These are phyloP conservation scores for Oenanthe melanoleuca DNA, from an alignment of 2,113 vertebrate genomes.

Conservation along the genomic window DNA sequence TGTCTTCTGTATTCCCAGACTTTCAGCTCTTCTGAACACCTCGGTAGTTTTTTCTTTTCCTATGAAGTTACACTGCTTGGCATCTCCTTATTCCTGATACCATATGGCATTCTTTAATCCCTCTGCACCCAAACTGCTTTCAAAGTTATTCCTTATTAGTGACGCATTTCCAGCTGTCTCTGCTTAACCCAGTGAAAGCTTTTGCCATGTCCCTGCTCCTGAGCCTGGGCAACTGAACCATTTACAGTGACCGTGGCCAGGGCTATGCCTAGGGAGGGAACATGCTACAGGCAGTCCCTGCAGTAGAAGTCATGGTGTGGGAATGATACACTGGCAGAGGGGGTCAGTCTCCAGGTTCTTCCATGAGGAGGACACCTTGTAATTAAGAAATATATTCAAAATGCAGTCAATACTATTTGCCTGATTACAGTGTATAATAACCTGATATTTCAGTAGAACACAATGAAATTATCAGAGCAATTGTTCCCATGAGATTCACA, in stretches of 20 bases:
- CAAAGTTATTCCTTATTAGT: conserved; percentile 30
- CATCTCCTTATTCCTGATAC: conserved; percentile 17
- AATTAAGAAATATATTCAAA: neutral
- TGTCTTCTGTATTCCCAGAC: conserved; percentile 6
- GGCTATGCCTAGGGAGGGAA: neutral
- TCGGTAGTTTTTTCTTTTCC: neutral
- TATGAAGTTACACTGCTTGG: neutral
- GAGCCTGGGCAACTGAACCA: neutral
- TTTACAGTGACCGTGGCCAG: neutral
- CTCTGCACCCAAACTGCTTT: conserved; percentile 10
- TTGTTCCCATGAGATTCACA: neutral
- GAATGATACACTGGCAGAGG: neutral
- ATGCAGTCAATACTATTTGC: neutral
- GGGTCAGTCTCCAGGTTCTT: neutral
- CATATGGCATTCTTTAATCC: conserved; percentile 46
- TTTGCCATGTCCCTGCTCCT: neutral
- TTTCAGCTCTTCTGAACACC: conserved; percentile 1
- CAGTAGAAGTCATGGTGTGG: neutral
- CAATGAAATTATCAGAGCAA: neutral
- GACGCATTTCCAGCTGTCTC: conserved; percentile 32
- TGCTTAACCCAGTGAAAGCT: neutral
- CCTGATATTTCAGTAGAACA: neutral
- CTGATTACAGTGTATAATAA: neutral
- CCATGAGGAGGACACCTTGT: neutral
- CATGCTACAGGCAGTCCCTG: neutral